phyloP scores from a whole-genome alignment of 2,888 invertebrate species.

The Atethmia centrago region DNA sequence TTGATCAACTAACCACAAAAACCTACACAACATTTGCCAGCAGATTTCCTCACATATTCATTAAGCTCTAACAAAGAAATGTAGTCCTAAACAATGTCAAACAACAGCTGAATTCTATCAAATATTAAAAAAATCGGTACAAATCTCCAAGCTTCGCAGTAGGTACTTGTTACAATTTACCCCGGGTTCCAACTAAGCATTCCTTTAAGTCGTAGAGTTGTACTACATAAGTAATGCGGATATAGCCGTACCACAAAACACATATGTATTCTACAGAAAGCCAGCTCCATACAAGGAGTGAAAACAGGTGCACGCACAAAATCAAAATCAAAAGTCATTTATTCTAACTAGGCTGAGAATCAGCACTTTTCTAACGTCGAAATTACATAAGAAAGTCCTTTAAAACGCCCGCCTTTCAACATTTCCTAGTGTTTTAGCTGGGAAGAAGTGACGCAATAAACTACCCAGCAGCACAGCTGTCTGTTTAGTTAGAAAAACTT shows the following conservation, averaged over 20 bases:
- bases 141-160: slow-evolving; percentile 38
- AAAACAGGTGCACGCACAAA: background rate
- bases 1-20: background rate
- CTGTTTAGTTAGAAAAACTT: too few species aligned
- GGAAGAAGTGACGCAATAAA: too few species aligned
- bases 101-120: slow-evolving; percentile 17
- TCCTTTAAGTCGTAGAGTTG: slow-evolving; percentile 58
- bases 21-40: background rate
- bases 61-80: background rate
- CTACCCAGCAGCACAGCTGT: too few species aligned
- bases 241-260: slow-evolving; percentile 21
- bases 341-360: too few species aligned
- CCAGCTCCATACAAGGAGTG: background rate
- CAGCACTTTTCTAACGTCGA: too few species aligned
- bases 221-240: slow-evolving; percentile 54
- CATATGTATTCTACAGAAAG: slow-evolving; percentile 23
- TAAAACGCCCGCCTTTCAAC: too few species aligned
- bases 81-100: slow-evolving; percentile 7
- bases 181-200: slow-evolving; percentile 44
- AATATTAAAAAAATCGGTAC: slow-evolving; percentile 30
- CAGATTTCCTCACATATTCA: background rate
- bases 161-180: slow-evolving; percentile 52
- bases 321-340: too few species aligned
- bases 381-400: too few species aligned
- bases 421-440: too few species aligned